phyloP scores from a whole-genome alignment of 2,113 vertebrate species.

The Coptodon rendalli region DNA sequence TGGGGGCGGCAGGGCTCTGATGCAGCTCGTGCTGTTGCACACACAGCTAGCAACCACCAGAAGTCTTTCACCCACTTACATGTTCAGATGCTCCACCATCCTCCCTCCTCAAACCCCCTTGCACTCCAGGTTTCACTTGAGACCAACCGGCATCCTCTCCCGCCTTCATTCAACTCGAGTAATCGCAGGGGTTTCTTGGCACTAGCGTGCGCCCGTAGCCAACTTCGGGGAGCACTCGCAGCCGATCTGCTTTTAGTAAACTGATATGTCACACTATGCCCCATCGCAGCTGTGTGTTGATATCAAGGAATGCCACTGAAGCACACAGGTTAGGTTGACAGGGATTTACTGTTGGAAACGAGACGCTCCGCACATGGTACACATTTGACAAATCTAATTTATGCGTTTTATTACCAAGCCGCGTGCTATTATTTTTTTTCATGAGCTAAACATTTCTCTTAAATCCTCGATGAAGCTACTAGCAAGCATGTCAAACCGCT shows the following conservation, averaged over 20 bases:
- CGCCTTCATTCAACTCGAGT: not conserved
- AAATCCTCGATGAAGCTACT: not conserved
- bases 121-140: not conserved
- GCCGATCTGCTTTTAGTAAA: conserved; percentile 40
- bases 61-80: not conserved
- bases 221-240: conserved; percentile 27
- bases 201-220: not conserved
- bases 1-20: not conserved
- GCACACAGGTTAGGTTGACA: not conserved
- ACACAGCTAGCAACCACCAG: not conserved
- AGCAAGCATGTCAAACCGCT: not conserved
- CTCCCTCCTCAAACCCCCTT: not conserved
- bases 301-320: conserved; percentile 12
- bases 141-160: not conserved
- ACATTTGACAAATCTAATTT: not conserved
- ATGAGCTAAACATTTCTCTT: not conserved
- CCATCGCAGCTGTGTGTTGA: conserved; percentile 12
- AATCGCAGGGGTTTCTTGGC: conserved; percentile 8
- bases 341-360: not conserved
- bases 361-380: not conserved
- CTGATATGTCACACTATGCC: conserved; percentile 31
- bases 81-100: not conserved
- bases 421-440: not conserved
- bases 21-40: not conserved
- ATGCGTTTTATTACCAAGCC: not conserved